Conservation (phyloP, 2,797 vertebrate species). For the Coregonus suidteri region DNA sequence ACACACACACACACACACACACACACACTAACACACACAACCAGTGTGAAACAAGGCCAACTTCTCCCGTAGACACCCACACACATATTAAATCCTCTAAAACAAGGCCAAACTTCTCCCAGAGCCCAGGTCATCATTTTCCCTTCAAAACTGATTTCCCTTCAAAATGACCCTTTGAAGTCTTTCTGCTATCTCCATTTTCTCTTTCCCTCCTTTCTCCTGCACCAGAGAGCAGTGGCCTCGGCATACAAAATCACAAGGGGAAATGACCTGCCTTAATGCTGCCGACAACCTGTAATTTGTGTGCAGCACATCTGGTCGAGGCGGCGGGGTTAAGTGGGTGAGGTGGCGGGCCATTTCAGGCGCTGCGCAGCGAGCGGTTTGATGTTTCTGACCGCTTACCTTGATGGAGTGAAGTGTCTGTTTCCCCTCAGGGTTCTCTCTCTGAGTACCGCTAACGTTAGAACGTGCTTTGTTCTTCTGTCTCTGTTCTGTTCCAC, state of each 20-base stretch:
- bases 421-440: slow-evolving; percentile 15
- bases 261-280: slow-evolving; percentile 42
- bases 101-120: background rate
- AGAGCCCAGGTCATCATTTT: slow-evolving; percentile 10
- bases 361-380: slow-evolving; percentile 2
- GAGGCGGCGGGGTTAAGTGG: slow-evolving; percentile 42
- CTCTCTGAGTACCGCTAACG: background rate
- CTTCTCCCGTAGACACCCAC: background rate
- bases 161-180: slow-evolving; percentile 27
- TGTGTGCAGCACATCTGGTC: slow-evolving; percentile 35
- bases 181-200: slow-evolving; percentile 19
- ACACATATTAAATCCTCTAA: slow-evolving; percentile 16
- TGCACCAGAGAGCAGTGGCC: slow-evolving; percentile 13
- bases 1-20: background rate
- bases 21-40: background rate
- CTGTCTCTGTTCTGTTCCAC: slow-evolving; percentile 11
- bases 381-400: slow-evolving; percentile 28
- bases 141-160: slow-evolving; percentile 10
- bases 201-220: slow-evolving; percentile 15
- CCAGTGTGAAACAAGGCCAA: background rate
- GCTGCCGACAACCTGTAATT: slow-evolving; percentile 38
- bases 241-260: slow-evolving; percentile 22
- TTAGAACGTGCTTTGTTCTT: background rate
- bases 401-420: slow-evolving; percentile 29
- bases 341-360: slow-evolving; percentile 21